phyloP scores from a whole-genome alignment of 92 coral and sea anemone genomes.

The Epizoanthus fatuus region DNA sequence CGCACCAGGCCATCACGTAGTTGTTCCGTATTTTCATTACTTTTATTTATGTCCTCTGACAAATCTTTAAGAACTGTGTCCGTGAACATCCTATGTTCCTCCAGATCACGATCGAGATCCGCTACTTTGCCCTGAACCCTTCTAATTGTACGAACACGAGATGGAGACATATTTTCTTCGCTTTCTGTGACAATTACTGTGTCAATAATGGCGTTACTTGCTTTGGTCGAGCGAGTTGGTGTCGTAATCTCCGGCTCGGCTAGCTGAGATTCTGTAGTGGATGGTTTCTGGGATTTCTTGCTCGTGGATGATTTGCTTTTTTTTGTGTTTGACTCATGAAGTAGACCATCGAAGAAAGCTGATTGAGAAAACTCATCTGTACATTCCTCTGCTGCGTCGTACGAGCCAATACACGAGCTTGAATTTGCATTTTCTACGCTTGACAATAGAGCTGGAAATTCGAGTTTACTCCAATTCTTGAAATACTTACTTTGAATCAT shows the following conservation, averaged over 20 bases:
- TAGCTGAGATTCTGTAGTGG: not conserved
- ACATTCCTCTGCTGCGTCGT: not conserved
- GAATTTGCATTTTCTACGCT: not conserved
- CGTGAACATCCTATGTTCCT: not conserved
- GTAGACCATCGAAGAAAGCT: slow-evolving; percentile 3
- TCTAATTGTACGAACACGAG: slow-evolving; percentile 4
- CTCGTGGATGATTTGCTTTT: slow-evolving; percentile 1
- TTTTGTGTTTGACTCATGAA: not conserved
- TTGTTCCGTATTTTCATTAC: slow-evolving; percentile 1
- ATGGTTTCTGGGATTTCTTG: not conserved
- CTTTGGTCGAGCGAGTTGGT: not conserved
- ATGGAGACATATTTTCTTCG: not conserved
- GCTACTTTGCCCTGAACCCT: not conserved
- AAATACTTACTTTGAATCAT: slow-evolving; percentile 16
- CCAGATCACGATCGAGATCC: not conserved
- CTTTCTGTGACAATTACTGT: not conserved
- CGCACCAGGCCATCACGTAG: slow-evolving; percentile 7
- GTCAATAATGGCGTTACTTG: not conserved
- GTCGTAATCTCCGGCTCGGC: not conserved
- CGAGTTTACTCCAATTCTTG: slow-evolving; percentile 13
- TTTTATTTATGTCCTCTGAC: not conserved
- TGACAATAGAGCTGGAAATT: slow-evolving; percentile 10
- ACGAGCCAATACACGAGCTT: not conserved
- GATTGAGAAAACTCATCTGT: slow-evolving; percentile 5
- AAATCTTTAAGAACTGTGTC: not conserved